Percentiles rank a stretch among this genome's conserved stretches.
Evolutionary conservation across 2,797 vertebrate species (phyloP).

Genomic region (Rousettus madagascariensis): DNA sequence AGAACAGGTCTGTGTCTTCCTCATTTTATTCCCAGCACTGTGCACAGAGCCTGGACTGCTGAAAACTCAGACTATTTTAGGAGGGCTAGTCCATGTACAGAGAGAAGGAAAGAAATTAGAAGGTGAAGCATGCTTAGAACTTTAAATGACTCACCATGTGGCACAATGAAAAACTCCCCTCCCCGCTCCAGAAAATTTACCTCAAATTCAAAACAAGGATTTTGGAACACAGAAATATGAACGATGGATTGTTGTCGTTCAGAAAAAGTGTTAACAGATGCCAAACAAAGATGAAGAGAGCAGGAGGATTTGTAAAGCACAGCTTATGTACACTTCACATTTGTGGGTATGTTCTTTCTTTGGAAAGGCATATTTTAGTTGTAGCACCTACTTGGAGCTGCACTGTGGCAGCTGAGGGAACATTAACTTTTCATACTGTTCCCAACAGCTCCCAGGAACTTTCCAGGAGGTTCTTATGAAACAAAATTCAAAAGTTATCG

Average conservation of each 20-base stretch:
- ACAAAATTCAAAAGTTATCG: background rate
- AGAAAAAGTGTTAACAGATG: slow-evolving; percentile 84
- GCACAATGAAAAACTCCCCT: background rate
- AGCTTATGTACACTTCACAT: slow-evolving; percentile 87
- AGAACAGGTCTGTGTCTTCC: background rate
- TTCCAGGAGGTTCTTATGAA: background rate
- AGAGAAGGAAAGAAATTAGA: background rate
- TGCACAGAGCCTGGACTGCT: background rate
- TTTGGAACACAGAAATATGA: slow-evolving; percentile 88
- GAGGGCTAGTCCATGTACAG: background rate
- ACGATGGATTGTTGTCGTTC: slow-evolving; percentile 85
- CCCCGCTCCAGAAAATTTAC: slow-evolving; percentile 77
- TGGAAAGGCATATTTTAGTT: background rate
- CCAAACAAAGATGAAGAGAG: slow-evolving; percentile 83
- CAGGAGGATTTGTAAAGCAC: slow-evolving; percentile 82
- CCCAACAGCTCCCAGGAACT: background rate
- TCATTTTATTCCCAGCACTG: background rate
- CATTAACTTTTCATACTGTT: background rate
- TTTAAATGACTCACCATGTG: background rate
- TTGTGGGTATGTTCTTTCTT: slow-evolving; percentile 79
- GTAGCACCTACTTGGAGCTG: background rate
- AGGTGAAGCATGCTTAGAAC: background rate
- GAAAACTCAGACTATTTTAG: background rate
- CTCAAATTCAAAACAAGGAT: slow-evolving; percentile 72
- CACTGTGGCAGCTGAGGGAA: background rate